Conservation (phyloP, 2,888 invertebrate genomes). For the Formica aserva region DNA sequence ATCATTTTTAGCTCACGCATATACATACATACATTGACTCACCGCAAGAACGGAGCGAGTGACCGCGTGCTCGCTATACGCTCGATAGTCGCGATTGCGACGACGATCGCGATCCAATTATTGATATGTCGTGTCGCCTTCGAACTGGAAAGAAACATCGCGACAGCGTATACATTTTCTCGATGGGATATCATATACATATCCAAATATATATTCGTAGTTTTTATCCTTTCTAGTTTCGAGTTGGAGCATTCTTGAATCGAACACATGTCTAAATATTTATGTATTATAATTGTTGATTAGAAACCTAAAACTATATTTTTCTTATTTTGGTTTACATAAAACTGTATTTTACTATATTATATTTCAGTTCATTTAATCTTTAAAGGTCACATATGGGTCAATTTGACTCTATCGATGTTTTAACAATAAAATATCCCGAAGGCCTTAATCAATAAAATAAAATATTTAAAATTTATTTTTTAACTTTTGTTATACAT, state of each 20-base stretch:
- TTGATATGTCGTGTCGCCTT: not conserved
- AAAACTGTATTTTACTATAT: not conserved
- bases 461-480: too few relatives aligned
- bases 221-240: not conserved
- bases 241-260: not conserved
- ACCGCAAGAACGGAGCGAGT: constrained; percentile 62
- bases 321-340: not conserved
- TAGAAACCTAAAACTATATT: not conserved
- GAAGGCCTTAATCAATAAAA: too few relatives aligned
- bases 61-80: constrained; percentile 65
- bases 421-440: too few relatives aligned
- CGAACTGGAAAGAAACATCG: not conserved
- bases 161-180: not conserved
- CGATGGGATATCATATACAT: not conserved
- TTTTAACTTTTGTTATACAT: too few relatives aligned
- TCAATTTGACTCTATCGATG: too few relatives aligned
- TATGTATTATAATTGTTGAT: not conserved
- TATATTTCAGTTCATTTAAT: not conserved
- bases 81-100: constrained; percentile 22
- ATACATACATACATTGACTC: constrained; percentile 69
- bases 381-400: too few relatives aligned
- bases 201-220: not conserved
- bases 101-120: constrained; percentile 26
- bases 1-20: constrained; percentile 82
- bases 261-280: not conserved